Conservation (phyloP, 2,113 vertebrate species). For the Tetrao urogallus region DNA sequence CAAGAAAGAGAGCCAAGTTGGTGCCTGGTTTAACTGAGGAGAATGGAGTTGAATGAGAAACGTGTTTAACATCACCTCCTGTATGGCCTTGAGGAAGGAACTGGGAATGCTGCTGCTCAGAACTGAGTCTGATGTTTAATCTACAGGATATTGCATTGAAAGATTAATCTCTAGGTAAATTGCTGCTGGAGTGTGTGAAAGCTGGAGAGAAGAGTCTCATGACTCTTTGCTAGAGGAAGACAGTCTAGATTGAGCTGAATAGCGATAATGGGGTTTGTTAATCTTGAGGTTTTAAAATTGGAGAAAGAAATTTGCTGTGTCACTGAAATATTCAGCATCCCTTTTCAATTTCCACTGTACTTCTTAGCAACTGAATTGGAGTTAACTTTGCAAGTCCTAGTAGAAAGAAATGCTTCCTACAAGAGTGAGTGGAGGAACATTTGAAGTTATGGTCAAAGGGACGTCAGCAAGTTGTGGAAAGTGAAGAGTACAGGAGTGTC, state of each 20-base stretch:
- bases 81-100: neutral
- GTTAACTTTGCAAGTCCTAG: conserved; percentile 50
- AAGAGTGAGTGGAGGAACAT: neutral
- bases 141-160: neutral
- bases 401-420: neutral
- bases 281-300: neutral
- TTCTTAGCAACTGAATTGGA: neutral
- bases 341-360: neutral
- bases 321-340: conserved; percentile 21
- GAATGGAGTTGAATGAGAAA: neutral
- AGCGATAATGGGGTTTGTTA: neutral
- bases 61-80: neutral
- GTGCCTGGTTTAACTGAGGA: neutral
- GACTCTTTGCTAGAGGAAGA: neutral
- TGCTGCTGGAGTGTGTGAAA: neutral
- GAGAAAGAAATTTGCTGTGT: neutral
- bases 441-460: neutral
- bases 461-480: neutral
- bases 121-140: neutral
- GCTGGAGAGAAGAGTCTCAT: neutral
- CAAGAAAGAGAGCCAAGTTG: neutral
- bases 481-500: neutral
- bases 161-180: neutral
- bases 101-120: neutral
- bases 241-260: neutral